These are phyloP conservation scores for Aix galericulata DNA, from an alignment of 2,113 vertebrate species.

Conservation along the genomic window DNA sequence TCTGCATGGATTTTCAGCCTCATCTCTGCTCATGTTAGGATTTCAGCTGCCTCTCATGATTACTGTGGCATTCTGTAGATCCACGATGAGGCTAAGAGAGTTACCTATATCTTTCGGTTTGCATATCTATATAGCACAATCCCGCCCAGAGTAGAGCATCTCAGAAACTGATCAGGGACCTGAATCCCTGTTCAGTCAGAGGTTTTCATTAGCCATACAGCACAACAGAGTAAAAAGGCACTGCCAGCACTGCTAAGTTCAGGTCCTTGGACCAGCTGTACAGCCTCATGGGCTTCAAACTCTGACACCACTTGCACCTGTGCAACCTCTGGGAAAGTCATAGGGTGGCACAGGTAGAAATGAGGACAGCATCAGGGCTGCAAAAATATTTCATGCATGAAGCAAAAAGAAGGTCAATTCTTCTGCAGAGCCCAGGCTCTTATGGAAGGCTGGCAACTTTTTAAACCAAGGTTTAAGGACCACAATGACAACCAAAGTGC, in stretches of 20 bases:
- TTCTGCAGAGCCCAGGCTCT: background rate
- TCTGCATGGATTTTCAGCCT: constrained; percentile 50
- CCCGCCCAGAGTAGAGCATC: background rate
- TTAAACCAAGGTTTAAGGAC: background rate
- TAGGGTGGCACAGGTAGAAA: background rate
- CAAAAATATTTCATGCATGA: background rate
- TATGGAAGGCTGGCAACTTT: background rate
- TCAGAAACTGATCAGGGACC: background rate
- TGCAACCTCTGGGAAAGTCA: background rate
- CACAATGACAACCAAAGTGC: background rate
- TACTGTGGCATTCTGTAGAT: background rate
- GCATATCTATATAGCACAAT: background rate
- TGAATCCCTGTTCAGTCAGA: background rate
- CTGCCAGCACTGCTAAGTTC: background rate
- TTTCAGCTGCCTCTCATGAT: constrained; percentile 43
- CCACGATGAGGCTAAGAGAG: background rate
- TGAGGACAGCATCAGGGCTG: background rate
- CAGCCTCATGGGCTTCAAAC: constrained; percentile 3
- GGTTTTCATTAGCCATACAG: background rate
- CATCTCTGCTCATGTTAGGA: background rate
- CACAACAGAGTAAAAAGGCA: background rate
- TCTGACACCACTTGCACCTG: background rate
- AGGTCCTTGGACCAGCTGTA: background rate
- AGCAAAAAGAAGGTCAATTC: background rate
- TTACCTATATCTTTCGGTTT: background rate